Percentiles rank a stretch among this genome's conserved stretches.
These are phyloP conservation scores for Hepsetus odoe DNA, from an alignment of 2,113 vertebrate genomes.

Conservation along the genomic window DNA sequence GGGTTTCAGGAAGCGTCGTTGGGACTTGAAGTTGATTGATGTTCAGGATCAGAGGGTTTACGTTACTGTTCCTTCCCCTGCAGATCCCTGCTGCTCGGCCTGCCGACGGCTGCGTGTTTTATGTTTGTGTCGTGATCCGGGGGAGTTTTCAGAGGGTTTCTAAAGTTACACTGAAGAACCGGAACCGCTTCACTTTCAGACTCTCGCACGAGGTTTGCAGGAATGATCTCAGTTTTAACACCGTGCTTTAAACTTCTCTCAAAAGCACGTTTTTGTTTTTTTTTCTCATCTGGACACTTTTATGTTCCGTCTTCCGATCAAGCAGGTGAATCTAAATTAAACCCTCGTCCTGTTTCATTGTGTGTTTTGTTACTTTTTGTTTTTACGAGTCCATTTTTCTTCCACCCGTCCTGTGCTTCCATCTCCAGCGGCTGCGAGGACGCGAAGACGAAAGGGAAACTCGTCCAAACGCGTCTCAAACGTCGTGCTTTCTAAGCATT, in stretches of 20 bases:
- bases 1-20: slow-evolving; percentile 53
- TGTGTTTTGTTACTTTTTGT: no score
- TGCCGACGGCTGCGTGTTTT: slow-evolving; percentile 20
- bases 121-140: slow-evolving; percentile 23
- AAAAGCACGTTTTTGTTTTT: no score
- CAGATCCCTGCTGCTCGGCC: slow-evolving; percentile 30
- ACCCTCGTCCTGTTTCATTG: no score
- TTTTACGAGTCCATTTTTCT: no score
- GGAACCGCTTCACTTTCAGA: background rate
- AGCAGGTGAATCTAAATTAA: no score
- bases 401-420: no score
- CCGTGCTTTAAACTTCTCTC: no score
- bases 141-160: slow-evolving; percentile 12
- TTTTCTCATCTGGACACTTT: background rate
- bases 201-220: background rate
- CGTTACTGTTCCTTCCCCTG: slow-evolving; percentile 44
- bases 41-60: slow-evolving; percentile 41
- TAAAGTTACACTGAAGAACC: slow-evolving; percentile 14
- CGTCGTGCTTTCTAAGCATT: no score
- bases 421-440: no score
- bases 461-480: no score
- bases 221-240: no score
- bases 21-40: slow-evolving; percentile 52
- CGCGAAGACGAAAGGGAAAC: no score
- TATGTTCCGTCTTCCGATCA: background rate